Conservation (phyloP, 2,888 invertebrate species). For the Drosophila subsilvestris region DNA sequence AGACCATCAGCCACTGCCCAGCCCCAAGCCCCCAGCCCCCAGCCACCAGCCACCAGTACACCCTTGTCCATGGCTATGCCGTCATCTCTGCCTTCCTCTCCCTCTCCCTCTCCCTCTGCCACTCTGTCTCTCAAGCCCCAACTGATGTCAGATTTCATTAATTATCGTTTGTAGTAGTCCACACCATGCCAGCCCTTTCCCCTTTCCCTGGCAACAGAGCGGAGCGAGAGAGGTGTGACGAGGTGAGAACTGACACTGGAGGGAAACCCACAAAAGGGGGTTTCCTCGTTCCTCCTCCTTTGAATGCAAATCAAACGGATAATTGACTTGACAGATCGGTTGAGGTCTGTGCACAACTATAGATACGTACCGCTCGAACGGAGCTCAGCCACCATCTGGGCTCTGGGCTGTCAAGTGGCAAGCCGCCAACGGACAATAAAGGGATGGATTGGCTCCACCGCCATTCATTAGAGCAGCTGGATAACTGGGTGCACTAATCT, state of each 20-base stretch:
- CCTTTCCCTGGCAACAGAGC: background rate
- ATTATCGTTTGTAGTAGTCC: slow-evolving; percentile 78
- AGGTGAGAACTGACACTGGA: slow-evolving; percentile 2
- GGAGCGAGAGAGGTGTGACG: background rate
- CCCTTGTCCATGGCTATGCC: background rate
- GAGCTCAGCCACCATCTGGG: background rate
- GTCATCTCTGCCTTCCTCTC: background rate
- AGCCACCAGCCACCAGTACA: background rate
- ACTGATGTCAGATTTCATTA: slow-evolving; percentile 77
- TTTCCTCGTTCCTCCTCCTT: background rate
- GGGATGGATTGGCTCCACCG: background rate
- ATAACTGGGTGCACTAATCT: background rate
- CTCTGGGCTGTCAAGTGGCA: background rate
- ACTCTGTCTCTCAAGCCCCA: background rate
- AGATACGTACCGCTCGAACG: background rate
- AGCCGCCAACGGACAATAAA: background rate
- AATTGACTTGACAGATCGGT: slow-evolving; percentile 31
- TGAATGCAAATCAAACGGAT: slow-evolving; percentile 26
- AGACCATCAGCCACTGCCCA: background rate
- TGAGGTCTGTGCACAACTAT: slow-evolving; percentile 3
- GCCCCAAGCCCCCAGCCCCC: too few species aligned
- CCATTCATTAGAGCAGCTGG: background rate
- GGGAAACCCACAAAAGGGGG: background rate
- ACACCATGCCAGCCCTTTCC: slow-evolving; percentile 48
- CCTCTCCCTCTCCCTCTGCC: background rate